A percentile compares a stretch with the other conserved stretches of the same genome.
Evolutionary conservation across 2,888 invertebrate genomes (phyloP).

Genomic region (Ernsta delagoae): DNA sequence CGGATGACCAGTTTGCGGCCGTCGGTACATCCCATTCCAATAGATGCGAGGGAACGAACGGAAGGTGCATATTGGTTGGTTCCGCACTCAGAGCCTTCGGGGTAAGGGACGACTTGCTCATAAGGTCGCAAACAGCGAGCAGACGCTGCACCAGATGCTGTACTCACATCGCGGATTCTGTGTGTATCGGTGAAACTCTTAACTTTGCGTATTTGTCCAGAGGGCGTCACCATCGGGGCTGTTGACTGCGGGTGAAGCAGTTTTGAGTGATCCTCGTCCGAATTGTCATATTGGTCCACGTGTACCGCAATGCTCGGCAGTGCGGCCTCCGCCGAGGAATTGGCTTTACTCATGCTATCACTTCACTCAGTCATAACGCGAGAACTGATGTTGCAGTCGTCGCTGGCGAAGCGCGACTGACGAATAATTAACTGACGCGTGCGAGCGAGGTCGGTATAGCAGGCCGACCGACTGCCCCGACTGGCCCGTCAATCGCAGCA

Average conservation of each 20-base stretch:
- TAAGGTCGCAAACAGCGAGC: slow-evolving; percentile 78
- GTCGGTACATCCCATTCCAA: slow-evolving; percentile 95
- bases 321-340: slow-evolving; percentile 72
- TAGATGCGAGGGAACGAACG: slow-evolving; percentile 91
- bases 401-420: slow-evolving; percentile 75
- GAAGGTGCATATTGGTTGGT: slow-evolving; percentile 89
- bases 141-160: slow-evolving; percentile 77
- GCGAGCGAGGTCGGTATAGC: slow-evolving; percentile 93
- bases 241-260: slow-evolving; percentile 68
- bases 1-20: slow-evolving; percentile 93
- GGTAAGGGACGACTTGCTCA: slow-evolving; percentile 76
- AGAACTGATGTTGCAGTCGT: slow-evolving; percentile 73
- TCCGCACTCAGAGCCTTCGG: slow-evolving; percentile 86
- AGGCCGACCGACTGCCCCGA: slow-evolving; percentile 72
- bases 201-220: slow-evolving; percentile 81
- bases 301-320: slow-evolving; percentile 75
- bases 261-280: slow-evolving; percentile 71
- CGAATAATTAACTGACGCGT: slow-evolving; percentile 87
- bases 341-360: slow-evolving; percentile 78
- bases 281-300: slow-evolving; percentile 72
- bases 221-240: slow-evolving; percentile 70
- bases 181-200: slow-evolving; percentile 82
- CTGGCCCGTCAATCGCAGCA: slow-evolving; percentile 80
- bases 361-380: slow-evolving; percentile 81
- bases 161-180: slow-evolving; percentile 72